Percentiles rank a stretch among this genome's conserved stretches.
phyloP scores from a whole-genome alignment of 2,797 vertebrate genomes.

The Coregonus suidteri region DNA sequence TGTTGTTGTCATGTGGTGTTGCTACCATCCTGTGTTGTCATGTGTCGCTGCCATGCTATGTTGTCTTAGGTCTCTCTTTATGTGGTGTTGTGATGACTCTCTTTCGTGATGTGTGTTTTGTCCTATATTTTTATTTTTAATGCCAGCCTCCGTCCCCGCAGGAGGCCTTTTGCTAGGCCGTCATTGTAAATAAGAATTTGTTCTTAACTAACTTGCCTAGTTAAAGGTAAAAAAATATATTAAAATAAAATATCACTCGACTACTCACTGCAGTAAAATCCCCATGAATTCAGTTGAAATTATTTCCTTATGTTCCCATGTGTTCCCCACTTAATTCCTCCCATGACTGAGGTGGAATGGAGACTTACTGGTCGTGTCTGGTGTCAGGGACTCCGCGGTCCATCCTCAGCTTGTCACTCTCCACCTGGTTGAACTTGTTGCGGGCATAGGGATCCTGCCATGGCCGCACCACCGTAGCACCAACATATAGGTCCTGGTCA shows the following conservation, averaged over 20 bases:
- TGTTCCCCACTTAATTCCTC: background rate
- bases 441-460: slow-evolving; percentile 96
- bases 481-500: slow-evolving; percentile 91
- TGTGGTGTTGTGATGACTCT: too few relatives aligned
- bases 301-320: background rate
- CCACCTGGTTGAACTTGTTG: slow-evolving; percentile 99
- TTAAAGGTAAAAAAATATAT: too few relatives aligned
- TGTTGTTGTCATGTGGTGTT: too few relatives aligned
- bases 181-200: too few relatives aligned
- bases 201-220: too few relatives aligned
- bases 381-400: slow-evolving; percentile 93
- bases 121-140: too few relatives aligned
- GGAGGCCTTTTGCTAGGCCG: too few relatives aligned
- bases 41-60: too few relatives aligned
- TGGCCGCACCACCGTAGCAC: slow-evolving; percentile 89
- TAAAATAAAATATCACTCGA: background rate
- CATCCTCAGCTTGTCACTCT: slow-evolving; percentile 96
- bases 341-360: background rate
- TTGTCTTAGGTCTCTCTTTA: too few relatives aligned
- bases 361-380: slow-evolving; percentile 94
- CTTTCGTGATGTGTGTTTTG: too few relatives aligned
- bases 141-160: too few relatives aligned
- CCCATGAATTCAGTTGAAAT: background rate
- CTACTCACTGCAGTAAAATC: background rate
- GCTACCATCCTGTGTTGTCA: too few relatives aligned